phyloP scores from a whole-genome alignment of 2,797 vertebrate species.

The Rallus crepitans region DNA sequence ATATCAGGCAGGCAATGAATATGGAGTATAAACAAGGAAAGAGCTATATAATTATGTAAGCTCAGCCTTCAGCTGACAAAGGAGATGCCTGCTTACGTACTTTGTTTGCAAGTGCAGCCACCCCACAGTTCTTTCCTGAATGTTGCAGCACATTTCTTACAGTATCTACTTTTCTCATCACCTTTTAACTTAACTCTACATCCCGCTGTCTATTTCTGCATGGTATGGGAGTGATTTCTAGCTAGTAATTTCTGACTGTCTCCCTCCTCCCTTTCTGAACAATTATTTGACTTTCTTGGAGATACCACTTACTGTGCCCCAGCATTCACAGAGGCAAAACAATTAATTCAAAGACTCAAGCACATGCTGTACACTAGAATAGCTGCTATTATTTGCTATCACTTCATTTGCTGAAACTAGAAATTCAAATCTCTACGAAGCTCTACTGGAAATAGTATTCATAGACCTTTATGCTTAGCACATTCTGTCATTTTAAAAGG shows the following conservation, averaged over 20 bases:
- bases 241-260: neutral
- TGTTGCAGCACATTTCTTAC: neutral
- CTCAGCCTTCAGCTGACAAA: neutral
- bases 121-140: neutral
- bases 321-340: slow-evolving; percentile 25
- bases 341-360: slow-evolving; percentile 39
- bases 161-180: neutral
- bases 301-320: neutral
- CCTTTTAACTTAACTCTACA: neutral
- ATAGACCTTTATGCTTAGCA: neutral
- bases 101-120: neutral
- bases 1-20: slow-evolving; percentile 11
- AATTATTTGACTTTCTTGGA: slow-evolving; percentile 4
- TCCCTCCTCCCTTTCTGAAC: neutral
- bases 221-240: neutral
- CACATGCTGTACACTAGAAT: neutral
- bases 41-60: neutral
- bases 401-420: slow-evolving; percentile 27
- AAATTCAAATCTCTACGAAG: slow-evolving; percentile 43
- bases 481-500: neutral
- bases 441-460: neutral
- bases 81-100: neutral
- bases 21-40: neutral
- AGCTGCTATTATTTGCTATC: slow-evolving; percentile 48
- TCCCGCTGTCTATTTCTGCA: neutral